Evolutionary conservation across 1,140 invertebrate species (phyloP), one percentile per base, ranked within the genome.

Genomic region (Panulirus ornatus): DNA sequence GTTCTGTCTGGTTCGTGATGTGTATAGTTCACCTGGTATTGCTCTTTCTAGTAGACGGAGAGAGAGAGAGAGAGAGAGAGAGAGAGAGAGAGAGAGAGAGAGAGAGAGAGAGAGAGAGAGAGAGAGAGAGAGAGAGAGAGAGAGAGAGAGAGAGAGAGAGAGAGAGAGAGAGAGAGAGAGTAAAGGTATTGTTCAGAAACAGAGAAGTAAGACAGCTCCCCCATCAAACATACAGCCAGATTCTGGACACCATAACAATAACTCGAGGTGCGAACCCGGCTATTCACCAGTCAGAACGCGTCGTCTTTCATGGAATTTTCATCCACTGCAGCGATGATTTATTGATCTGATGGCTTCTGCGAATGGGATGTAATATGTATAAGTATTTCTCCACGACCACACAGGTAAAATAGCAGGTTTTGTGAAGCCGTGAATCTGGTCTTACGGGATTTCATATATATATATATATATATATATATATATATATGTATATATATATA

Each of bases 11-110:
- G n/a, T n/a, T n/a, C n/a, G n/a, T n/a, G n/a, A n/a, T n/a, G n/a
- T n/a, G n/a, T n/a, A n/a, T n/a, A n/a, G n/a, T n/a, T n/a, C n/a
- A n/a, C n/a, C n/a, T n/a, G n/a, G n/a, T n/a, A n/a, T n/a, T n/a
- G n/a, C n/a, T 58, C 16, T 58, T 58, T 22, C 51, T 22, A 58
- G 16, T 14, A 19, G 51, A 66, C 3, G 42, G 75, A 44, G 75
- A 78, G 75, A 44, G 75, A 78, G 75, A 78, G 75, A 78, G 75
- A 79, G 76, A 79, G 40, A 79, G 76, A 79, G 40, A 79, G 76
- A 79, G 40, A 79, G 76, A 79, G 40, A 79, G 76, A 79, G 40
- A 79, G 76, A 79, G 76, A 79, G 79, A 83, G 58, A 58, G 79
- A 83, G 79, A 38, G 34, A 42, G 51, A 58, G 51, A 63, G 79